Evolutionary conservation across 2,888 invertebrate species (phyloP).

Genomic region (Ptychoptera albimana): DNA sequence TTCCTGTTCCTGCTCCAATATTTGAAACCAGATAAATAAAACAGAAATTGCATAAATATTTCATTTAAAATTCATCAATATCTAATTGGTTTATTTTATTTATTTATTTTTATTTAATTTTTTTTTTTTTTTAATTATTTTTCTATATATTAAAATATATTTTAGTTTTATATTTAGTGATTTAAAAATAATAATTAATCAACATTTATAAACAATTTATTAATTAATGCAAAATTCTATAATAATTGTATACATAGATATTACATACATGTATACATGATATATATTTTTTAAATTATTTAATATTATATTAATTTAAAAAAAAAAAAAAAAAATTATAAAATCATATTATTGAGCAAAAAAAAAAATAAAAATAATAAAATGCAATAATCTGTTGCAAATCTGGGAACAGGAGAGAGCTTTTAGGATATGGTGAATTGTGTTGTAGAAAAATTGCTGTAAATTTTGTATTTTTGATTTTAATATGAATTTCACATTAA

Average conservation of each 20-base stretch:
- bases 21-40: too few relatives aligned
- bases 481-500: background rate
- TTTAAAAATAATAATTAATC: background rate
- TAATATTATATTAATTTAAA: background rate
- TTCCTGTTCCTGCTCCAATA: too few relatives aligned
- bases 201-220: background rate
- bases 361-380: constrained; percentile 1
- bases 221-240: constrained; percentile 1
- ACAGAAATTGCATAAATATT: too few relatives aligned
- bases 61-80: too few relatives aligned
- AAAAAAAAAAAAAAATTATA: background rate
- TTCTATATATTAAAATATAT: too few relatives aligned
- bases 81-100: too few relatives aligned
- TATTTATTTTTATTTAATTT: too few relatives aligned
- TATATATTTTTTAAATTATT: too few relatives aligned
- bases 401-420: constrained; percentile 34
- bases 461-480: too few relatives aligned
- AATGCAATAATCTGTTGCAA: constrained; percentile 16
- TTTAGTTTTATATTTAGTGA: too few relatives aligned
- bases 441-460: background rate
- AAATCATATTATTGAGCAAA: background rate
- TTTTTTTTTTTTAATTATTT: too few relatives aligned
- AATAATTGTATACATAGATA: constrained; percentile 4
- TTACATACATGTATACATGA: too few relatives aligned
- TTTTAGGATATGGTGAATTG: constrained; percentile 19